A percentile compares a stretch with the other conserved stretches of the same genome.
phyloP scores from a whole-genome alignment of 2,888 invertebrate genomes.

The Oscheius sp. region DNA sequence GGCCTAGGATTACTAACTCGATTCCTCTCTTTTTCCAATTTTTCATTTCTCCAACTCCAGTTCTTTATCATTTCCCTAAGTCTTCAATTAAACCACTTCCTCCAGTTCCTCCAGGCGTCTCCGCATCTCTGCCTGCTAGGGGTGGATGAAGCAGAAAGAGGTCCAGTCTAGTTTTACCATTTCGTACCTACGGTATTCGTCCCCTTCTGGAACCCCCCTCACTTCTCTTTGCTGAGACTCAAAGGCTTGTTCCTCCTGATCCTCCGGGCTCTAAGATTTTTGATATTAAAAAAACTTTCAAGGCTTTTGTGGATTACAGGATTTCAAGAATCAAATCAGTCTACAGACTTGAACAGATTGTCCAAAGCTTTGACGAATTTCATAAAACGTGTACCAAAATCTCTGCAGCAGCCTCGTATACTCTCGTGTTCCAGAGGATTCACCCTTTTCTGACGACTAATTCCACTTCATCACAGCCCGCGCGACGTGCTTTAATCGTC shows the following conservation, averaged over 20 bases:
- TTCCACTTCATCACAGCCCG: constrained; percentile 21
- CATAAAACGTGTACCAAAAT: not conserved
- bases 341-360: not conserved
- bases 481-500: constrained; percentile 5
- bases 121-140: too few relatives aligned
- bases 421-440: not conserved
- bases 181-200: too few relatives aligned
- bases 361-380: not conserved
- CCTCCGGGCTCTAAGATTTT: too few relatives aligned
- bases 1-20: not conserved
- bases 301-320: not conserved
- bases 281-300: too few relatives aligned
- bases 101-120: not conserved
- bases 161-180: too few relatives aligned
- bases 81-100: not conserved
- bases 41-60: too few relatives aligned
- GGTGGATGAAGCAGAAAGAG: too few relatives aligned
- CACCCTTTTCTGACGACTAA: constrained; percentile 1
- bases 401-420: not conserved
- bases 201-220: too few relatives aligned
- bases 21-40: constrained; percentile 2
- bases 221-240: too few relatives aligned
- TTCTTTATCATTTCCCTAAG: constrained; percentile 1
- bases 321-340: not conserved
- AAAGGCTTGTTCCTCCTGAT: too few relatives aligned